phyloP scores from a whole-genome alignment of 2,797 vertebrate genomes.

The Dermochelys coriacea region DNA sequence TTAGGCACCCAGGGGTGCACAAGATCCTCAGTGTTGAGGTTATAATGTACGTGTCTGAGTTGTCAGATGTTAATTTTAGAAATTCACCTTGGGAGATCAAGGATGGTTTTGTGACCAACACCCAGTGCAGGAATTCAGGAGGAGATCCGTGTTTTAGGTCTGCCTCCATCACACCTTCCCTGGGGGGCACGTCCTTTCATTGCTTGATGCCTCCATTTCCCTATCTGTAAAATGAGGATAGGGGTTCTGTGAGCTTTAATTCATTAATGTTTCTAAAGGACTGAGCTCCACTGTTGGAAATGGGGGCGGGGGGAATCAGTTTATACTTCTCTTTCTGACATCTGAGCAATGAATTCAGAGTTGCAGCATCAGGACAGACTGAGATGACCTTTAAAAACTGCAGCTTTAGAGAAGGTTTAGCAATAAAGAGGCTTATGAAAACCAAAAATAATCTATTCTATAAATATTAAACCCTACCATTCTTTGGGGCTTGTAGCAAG shows the following conservation, averaged over 20 bases:
- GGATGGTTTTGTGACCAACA: background rate
- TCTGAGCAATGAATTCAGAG: background rate
- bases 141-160: background rate
- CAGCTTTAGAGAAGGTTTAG: background rate
- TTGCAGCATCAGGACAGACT: background rate
- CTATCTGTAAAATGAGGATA: background rate
- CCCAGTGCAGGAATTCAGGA: background rate
- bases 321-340: background rate
- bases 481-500: background rate
- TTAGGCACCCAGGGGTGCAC: background rate
- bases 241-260: background rate
- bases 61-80: background rate
- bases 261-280: background rate
- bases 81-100: background rate
- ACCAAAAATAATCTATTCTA: background rate
- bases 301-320: background rate
- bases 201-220: background rate
- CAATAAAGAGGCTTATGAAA: accelerated
- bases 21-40: accelerated
- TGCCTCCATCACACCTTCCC: background rate
- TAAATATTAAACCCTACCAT: background rate
- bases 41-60: background rate
- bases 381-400: background rate
- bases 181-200: background rate
- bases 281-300: background rate